Conservation (phyloP, 1,140 invertebrate species). For the Trichoplusia ni region DNA sequence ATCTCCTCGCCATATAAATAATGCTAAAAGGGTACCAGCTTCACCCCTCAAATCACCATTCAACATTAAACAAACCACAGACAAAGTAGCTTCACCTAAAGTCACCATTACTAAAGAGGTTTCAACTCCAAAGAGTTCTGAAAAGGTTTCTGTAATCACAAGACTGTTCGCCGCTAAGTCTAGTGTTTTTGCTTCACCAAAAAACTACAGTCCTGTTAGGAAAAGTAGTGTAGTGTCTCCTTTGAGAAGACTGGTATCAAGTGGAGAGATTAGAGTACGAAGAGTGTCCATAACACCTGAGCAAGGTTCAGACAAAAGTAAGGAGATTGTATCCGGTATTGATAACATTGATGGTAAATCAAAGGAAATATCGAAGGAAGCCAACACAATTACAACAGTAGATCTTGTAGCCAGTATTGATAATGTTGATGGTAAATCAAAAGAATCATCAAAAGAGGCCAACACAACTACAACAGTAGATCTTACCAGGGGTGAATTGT, state of each 20-base stretch:
- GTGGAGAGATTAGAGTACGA: background rate
- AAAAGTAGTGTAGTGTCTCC: background rate
- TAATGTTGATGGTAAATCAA: too few relatives aligned
- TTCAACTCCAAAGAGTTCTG: constrained; percentile 30
- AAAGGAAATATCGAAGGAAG: background rate
- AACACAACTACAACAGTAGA: too few relatives aligned
- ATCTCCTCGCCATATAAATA: constrained; percentile 2
- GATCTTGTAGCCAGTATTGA: constrained; percentile 48
- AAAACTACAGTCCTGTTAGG: constrained; percentile 2
- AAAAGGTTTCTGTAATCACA: constrained; percentile 41
- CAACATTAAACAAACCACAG: constrained; percentile 11
- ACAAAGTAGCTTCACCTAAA: background rate
- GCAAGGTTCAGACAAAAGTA: background rate
- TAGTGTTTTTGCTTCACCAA: constrained; percentile 42
- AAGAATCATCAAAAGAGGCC: too few relatives aligned
- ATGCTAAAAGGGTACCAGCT: background rate
- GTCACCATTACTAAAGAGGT: background rate
- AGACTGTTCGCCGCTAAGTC: background rate
- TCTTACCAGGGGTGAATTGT: too few relatives aligned
- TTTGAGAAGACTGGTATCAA: background rate
- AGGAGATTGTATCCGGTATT: background rate
- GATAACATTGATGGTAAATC: background rate
- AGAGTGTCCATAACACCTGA: background rate
- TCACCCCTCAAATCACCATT: background rate
- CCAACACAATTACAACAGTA: background rate